Base-by-base conservation (phyloP, 2,113 vertebrate species). In the Meleagris gallopavo region DNA sequence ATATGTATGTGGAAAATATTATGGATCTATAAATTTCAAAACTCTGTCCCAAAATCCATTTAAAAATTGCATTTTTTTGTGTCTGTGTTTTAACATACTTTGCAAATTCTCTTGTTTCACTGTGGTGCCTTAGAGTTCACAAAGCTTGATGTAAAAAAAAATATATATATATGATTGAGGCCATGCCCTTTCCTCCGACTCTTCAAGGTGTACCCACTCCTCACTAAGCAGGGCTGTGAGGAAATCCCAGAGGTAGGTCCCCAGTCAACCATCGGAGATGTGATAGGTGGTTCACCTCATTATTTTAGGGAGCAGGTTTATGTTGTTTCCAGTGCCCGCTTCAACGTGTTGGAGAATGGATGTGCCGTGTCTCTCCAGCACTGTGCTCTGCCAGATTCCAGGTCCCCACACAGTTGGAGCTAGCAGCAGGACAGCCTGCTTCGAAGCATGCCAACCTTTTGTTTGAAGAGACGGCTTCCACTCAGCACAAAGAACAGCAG, bases 401-500 rank as follows among this genome's bases (percentile, higher is more conserved):
- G 18, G 30, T 66, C 58, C 2, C 1, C 1, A 9, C 25, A 0
- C 52, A 52, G 76, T 8, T 36, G 48, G 30, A 5, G 18, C 73
- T 97, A 98, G 75, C 69, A 86, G 71, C 97, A 97, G n/a, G 76
- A 20, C 69, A 97, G 41, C 18, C 52, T 94, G 41, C 79, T 95
- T 83, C 50, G 87, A 8, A 98, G 69, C 16, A 78, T 60, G 4
- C 41, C 78, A 34, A 96, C 24, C 11, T 91, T 97, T 48, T 97
- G 96, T 79, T 97, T 98, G 76, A 97, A 91, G 75, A 97, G 79
- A 9, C 82, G 94, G 46, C 90, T 98, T 55, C 98, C 98, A 0
- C 96, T 97, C 8, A 98, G 52, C 83, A 97, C 81, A 0, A 98
- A 98, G 0, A 96, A 97, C 57, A 98, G 95, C 97, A 99, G 96